A percentile compares a stretch with the other conserved stretches of the same genome.
Evolutionary conservation across 1,140 invertebrate genomes (phyloP).

Genomic region (Lordiphosa mommai): DNA sequence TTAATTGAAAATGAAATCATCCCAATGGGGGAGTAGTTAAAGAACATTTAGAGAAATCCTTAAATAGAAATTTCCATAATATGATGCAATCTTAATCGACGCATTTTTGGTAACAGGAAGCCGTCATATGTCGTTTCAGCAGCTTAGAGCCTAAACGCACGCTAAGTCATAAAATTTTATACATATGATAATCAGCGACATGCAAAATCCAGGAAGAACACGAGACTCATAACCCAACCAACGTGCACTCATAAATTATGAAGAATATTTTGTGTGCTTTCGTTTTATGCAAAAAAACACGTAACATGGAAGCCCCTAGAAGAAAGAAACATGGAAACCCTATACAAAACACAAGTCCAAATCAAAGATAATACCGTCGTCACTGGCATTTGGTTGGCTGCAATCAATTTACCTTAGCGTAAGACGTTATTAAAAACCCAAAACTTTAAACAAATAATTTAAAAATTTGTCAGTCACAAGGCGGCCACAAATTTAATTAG

Average conservation of each 20-base stretch:
- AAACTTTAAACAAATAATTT: slow-evolving; percentile 52
- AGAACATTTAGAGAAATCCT: neutral
- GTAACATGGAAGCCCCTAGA: slow-evolving; percentile 29
- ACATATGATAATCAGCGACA: slow-evolving; percentile 15
- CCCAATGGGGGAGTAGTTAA: neutral
- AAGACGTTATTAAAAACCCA: slow-evolving; percentile 36
- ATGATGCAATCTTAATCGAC: slow-evolving; percentile 5
- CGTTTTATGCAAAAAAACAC: slow-evolving; percentile 16
- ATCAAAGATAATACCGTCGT: slow-evolving; percentile 35
- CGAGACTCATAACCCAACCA: slow-evolving; percentile 25
- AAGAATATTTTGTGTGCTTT: slow-evolving; percentile 31
- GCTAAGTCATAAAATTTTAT: slow-evolving; percentile 1
- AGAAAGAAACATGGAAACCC: slow-evolving; percentile 21
- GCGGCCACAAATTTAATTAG: slow-evolving; percentile 63
- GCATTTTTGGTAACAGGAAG: too few species aligned
- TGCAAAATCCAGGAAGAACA: slow-evolving; percentile 39
- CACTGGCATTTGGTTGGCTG: slow-evolving; percentile 33
- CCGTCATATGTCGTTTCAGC: too few species aligned
- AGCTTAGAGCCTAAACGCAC: too few species aligned
- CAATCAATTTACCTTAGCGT: slow-evolving; percentile 59
- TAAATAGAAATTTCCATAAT: neutral
- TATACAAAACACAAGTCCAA: slow-evolving; percentile 21
- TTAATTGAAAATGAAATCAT: slow-evolving; percentile 2
- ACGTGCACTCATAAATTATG: slow-evolving; percentile 40
- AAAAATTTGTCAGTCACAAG: slow-evolving; percentile 57